phyloP scores from a whole-genome alignment of 2,888 invertebrate genomes.

The Mythimna loreyi region DNA sequence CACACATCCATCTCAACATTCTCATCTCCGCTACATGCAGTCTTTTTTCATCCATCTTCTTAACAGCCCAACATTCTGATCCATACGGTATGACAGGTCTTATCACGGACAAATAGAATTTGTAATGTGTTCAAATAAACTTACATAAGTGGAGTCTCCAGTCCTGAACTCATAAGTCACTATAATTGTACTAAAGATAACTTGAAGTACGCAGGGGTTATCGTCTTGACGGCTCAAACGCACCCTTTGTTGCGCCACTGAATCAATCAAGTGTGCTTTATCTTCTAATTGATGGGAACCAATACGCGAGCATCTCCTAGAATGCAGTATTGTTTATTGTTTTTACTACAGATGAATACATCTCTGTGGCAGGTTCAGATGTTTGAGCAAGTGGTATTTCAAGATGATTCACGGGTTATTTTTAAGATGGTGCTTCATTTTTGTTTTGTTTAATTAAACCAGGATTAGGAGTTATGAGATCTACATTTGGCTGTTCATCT shows the following conservation, averaged over 20 bases:
- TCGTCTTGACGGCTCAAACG: constrained; percentile 51
- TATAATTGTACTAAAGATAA: constrained; percentile 59
- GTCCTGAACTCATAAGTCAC: constrained; percentile 48
- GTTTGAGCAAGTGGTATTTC: constrained; percentile 17
- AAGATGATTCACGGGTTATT: constrained; percentile 35
- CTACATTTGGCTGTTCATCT: no score
- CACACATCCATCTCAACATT: no score
- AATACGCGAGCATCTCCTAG: constrained; percentile 39
- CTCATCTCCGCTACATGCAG: no score
- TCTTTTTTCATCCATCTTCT: no score
- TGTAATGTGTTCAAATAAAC: constrained; percentile 42
- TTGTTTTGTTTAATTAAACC: constrained; percentile 2
- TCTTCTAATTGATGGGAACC: constrained; percentile 63
- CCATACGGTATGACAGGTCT: no score
- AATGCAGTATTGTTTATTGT: constrained; percentile 35
- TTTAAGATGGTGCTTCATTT: constrained; percentile 6
- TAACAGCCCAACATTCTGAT: no score
- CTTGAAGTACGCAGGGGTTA: constrained; percentile 45
- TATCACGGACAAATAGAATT: constrained; percentile 12
- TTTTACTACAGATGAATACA: constrained; percentile 8
- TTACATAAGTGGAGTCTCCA: constrained; percentile 41
- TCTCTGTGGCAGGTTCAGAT: constrained; percentile 32
- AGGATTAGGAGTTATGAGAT: background rate
- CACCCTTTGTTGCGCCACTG: constrained; percentile 51
- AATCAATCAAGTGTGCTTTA: constrained; percentile 59